Conservation (phyloP, 1,140 invertebrate genomes). For the Musca vetustissima region DNA sequence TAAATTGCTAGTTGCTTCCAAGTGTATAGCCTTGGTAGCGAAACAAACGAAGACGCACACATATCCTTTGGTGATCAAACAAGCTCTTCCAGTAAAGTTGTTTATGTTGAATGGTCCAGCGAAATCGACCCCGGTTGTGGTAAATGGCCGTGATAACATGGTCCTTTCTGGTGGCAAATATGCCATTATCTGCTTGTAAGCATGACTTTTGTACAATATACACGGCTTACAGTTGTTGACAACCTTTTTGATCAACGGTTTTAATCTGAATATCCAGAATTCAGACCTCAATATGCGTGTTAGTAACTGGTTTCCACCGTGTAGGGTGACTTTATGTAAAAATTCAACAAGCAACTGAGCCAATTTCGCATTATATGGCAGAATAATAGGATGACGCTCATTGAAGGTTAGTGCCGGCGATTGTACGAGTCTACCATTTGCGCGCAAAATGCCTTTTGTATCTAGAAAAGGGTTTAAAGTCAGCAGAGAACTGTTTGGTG, state of each 20-base stretch:
- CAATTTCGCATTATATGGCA: not conserved
- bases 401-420: not conserved
- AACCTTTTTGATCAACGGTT: not conserved
- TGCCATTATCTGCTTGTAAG: not conserved
- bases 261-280: slow-evolving; percentile 19
- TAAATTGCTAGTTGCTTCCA: too few relatives aligned
- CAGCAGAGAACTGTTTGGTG: not conserved
- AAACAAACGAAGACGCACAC: too few relatives aligned
- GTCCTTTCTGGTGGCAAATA: not conserved
- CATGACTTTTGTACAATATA: slow-evolving; percentile 2
- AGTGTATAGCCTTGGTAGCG: too few relatives aligned
- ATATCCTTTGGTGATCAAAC: not conserved
- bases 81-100: not conserved
- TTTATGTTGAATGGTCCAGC: not conserved
- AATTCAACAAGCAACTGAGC: not conserved
- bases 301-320: not conserved
- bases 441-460: not conserved
- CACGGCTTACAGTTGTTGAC: not conserved
- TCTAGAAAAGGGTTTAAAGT: not conserved
- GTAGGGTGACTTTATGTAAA: not conserved
- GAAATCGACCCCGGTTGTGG: not conserved
- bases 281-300: not conserved
- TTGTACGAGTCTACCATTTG: not conserved
- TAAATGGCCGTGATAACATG: not conserved
- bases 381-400: not conserved